Evolutionary conservation across 2,797 vertebrate species (phyloP).

Genomic region (Helicolenus hilgendorfi): DNA sequence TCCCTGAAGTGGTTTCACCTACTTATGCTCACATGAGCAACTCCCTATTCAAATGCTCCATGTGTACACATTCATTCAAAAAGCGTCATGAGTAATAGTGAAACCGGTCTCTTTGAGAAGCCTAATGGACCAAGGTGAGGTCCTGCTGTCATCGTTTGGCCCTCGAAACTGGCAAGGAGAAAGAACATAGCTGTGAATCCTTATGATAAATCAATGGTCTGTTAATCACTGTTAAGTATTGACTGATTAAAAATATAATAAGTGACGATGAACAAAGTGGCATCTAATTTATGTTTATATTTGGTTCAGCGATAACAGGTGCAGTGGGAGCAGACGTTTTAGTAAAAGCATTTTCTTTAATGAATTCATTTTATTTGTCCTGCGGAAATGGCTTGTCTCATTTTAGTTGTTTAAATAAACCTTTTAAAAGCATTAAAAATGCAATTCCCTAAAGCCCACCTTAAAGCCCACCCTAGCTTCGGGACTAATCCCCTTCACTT

Average conservation of each 20-base stretch:
- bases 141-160: neutral
- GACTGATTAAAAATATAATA: neutral
- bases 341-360: neutral
- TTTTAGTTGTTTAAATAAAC: neutral
- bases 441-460: no score
- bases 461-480: no score
- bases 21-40: neutral
- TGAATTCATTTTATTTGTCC: neutral
- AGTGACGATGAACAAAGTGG: neutral
- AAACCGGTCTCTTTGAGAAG: constrained; percentile 24
- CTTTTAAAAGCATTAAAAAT: neutral
- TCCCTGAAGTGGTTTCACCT: constrained; percentile 23
- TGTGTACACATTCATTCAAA: constrained; percentile 7
- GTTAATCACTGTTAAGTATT: neutral
- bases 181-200: neutral
- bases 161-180: neutral
- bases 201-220: neutral
- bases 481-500: no score
- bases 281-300: neutral
- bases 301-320: neutral
- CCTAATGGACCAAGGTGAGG: neutral
- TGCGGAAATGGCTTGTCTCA: neutral
- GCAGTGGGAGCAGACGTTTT: neutral
- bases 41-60: constrained; percentile 17
- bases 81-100: neutral